A percentile compares a stretch with the other conserved stretches of the same genome.
phyloP scores from a whole-genome alignment of 2,888 invertebrate species.

The Caenorhabditis imperialis region DNA sequence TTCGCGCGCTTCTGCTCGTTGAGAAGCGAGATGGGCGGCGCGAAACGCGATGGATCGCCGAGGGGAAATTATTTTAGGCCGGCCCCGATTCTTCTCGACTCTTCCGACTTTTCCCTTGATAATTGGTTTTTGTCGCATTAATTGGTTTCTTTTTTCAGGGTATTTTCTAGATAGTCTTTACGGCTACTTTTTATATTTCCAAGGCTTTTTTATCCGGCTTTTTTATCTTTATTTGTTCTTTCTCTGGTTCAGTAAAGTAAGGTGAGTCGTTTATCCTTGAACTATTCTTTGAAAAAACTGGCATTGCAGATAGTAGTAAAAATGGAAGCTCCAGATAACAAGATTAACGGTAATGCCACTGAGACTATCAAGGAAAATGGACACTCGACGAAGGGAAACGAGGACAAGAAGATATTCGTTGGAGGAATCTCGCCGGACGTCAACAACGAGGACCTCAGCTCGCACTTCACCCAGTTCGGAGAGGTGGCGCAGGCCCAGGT shows the following conservation, averaged over 20 bases:
- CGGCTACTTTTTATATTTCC: constrained; percentile 66
- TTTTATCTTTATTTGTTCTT: constrained; percentile 57
- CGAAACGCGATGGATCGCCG: not conserved
- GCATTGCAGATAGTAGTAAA: constrained; percentile 46
- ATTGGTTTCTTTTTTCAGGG: constrained; percentile 63
- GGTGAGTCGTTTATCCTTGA: constrained; percentile 39
- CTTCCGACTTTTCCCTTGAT: constrained; percentile 1
- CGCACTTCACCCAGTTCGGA: constrained; percentile 76
- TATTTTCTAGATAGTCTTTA: constrained; percentile 71
- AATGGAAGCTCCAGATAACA: constrained; percentile 68
- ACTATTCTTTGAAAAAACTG: not conserved
- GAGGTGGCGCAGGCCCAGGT: constrained; percentile 76
- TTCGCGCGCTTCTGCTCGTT: not conserved
- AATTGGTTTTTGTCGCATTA: not conserved
- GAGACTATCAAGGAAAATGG: constrained; percentile 69
- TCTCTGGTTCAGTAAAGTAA: constrained; percentile 60
- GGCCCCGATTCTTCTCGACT: not conserved
- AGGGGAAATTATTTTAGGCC: constrained; percentile 28
- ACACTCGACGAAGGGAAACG: constrained; percentile 70
- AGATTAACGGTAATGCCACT: constrained; percentile 62
- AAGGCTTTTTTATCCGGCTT: constrained; percentile 60
- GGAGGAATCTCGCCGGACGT: constrained; percentile 78
- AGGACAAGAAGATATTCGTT: constrained; percentile 78
- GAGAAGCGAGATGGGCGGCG: not conserved
- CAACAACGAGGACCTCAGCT: constrained; percentile 75